phyloP scores from a whole-genome alignment of 2,113 vertebrate genomes.

The Arizona elegans region DNA sequence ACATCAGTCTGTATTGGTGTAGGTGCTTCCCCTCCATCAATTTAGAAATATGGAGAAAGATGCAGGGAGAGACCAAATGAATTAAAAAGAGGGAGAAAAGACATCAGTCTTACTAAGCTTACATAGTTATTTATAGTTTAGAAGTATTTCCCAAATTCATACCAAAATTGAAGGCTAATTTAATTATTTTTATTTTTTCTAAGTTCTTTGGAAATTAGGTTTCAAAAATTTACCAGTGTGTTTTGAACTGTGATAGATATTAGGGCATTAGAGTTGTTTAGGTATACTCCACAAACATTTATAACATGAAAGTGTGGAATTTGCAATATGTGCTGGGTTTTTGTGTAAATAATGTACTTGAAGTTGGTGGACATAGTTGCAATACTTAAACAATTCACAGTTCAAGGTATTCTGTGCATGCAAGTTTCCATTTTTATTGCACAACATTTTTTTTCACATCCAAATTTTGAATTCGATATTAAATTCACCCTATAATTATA shows the following conservation, averaged over 20 bases:
- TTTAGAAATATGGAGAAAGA: background rate
- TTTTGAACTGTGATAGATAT: background rate
- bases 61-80: background rate
- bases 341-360: background rate
- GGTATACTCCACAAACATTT: background rate
- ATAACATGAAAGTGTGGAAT: background rate
- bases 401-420: background rate
- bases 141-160: background rate
- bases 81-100: background rate
- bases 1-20: background rate
- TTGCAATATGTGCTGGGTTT: background rate
- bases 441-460: background rate
- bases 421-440: background rate
- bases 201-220: background rate
- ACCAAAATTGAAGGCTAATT: background rate
- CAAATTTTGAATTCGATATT: background rate
- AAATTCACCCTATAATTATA: accelerated
- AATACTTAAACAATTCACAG: background rate
- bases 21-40: background rate
- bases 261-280: background rate
- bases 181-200: background rate
- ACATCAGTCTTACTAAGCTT: background rate
- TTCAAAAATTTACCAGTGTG: background rate
- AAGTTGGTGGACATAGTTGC: background rate
- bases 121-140: background rate